These are phyloP conservation scores for Drosophila tripunctata DNA, from an alignment of 2,888 invertebrate genomes.

Conservation along the genomic window DNA sequence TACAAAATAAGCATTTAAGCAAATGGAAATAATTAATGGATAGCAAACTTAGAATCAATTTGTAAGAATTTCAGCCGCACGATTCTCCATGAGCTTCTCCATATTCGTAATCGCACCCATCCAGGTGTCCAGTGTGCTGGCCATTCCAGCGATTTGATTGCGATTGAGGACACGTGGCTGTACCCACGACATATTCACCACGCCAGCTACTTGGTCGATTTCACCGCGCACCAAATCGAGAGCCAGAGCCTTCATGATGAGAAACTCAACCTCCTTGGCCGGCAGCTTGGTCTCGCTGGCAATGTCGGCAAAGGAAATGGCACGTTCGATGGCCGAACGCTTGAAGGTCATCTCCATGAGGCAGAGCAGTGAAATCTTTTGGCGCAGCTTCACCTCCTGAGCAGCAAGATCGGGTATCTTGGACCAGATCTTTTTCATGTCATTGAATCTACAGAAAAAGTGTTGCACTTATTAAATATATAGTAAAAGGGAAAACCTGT, in stretches of 20 bases:
- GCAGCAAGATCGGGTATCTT: slow-evolving; percentile 93
- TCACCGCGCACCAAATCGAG: slow-evolving; percentile 96
- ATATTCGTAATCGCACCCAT: slow-evolving; percentile 84
- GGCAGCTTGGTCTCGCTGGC: slow-evolving; percentile 93
- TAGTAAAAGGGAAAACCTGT: background rate
- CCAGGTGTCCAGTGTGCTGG: slow-evolving; percentile 83
- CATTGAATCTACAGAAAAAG: slow-evolving; percentile 86
- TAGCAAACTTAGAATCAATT: slow-evolving; percentile 72
- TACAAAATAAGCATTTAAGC: slow-evolving; percentile 61
- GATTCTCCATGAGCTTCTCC: slow-evolving; percentile 84
- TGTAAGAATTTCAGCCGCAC: slow-evolving; percentile 84
- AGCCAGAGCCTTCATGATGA: slow-evolving; percentile 99
- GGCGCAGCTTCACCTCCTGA: slow-evolving; percentile 91
- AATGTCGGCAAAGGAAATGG: slow-evolving; percentile 95
- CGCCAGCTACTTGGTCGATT: slow-evolving; percentile 94
- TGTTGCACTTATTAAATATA: background rate
- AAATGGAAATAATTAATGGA: slow-evolving; percentile 47
- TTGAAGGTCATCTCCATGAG: slow-evolving; percentile 99
- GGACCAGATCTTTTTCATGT: slow-evolving; percentile 88
- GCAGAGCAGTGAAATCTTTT: slow-evolving; percentile 97
- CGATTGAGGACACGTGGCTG: slow-evolving; percentile 90
- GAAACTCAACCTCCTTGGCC: slow-evolving; percentile 93
- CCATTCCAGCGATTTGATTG: slow-evolving; percentile 83
- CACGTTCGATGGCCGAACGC: slow-evolving; percentile 93
- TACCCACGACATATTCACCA: slow-evolving; percentile 90